Evolutionary conservation across 1,140 invertebrate genomes (phyloP).

Genomic region (Chironomus tepperi): DNA sequence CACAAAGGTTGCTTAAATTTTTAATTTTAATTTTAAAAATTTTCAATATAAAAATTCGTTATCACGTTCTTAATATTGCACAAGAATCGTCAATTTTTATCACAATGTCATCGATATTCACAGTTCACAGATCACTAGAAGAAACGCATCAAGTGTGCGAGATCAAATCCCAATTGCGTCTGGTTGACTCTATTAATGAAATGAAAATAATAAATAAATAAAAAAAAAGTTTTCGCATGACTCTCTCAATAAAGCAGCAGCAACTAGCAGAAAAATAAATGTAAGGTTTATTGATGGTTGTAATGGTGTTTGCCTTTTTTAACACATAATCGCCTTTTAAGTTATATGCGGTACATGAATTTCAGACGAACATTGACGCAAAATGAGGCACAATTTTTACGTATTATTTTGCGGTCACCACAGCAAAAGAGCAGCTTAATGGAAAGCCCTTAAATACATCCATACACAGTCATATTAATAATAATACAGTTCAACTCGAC

Average conservation of each 20-base stretch:
- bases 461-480: background rate
- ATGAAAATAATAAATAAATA: constrained; percentile 14
- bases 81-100: too few species aligned
- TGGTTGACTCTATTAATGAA: constrained; percentile 16
- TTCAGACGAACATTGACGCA: too few species aligned
- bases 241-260: constrained; percentile 5
- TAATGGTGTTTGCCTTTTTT: background rate
- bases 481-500: too few species aligned
- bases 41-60: too few species aligned
- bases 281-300: background rate
- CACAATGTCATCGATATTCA: background rate
- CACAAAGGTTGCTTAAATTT: too few species aligned
- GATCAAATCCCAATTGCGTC: background rate
- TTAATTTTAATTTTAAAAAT: too few species aligned
- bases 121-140: background rate
- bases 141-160: too few species aligned
- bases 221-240: background rate
- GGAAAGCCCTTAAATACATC: background rate
- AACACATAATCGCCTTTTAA: constrained; percentile 13
- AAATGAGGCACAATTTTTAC: too few species aligned
- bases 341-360: background rate
- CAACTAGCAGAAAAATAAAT: background rate
- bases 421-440: too few species aligned
- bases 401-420: background rate
- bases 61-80: too few species aligned